Evolutionary conservation across 2,797 vertebrate genomes (phyloP).

Genomic region (Pangasius krempfi): DNA sequence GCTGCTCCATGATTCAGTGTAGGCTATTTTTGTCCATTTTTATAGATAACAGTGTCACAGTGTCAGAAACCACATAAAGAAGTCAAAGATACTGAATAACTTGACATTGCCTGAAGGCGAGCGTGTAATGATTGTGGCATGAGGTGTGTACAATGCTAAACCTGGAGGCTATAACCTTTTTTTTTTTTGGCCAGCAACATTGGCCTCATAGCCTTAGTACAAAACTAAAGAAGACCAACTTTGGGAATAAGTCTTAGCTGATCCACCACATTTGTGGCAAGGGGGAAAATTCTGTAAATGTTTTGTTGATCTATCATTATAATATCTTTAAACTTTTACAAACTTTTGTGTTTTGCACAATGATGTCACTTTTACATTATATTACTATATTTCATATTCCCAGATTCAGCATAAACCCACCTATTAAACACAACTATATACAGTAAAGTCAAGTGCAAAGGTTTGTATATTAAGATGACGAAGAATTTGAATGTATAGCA

Average conservation of each 20-base stretch:
- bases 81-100: background rate
- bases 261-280: background rate
- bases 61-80: background rate
- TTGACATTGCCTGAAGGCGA: background rate
- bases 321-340: background rate
- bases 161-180: background rate
- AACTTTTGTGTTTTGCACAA: background rate
- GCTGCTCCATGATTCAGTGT: background rate
- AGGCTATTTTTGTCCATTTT: background rate
- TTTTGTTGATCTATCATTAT: background rate
- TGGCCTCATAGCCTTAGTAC: background rate
- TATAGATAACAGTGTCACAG: background rate
- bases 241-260: background rate
- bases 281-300: background rate
- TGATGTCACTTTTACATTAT: background rate
- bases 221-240: background rate
- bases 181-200: background rate
- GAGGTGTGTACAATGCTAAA: background rate
- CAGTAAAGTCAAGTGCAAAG: background rate
- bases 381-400: background rate
- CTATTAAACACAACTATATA: background rate
- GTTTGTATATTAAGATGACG: background rate
- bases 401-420: background rate
- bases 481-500: background rate
- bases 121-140: background rate